Evolutionary conservation across 2,888 invertebrate species (phyloP), one percentile per base, ranked within the genome.

Genomic region (Rhingia rostrata): DNA sequence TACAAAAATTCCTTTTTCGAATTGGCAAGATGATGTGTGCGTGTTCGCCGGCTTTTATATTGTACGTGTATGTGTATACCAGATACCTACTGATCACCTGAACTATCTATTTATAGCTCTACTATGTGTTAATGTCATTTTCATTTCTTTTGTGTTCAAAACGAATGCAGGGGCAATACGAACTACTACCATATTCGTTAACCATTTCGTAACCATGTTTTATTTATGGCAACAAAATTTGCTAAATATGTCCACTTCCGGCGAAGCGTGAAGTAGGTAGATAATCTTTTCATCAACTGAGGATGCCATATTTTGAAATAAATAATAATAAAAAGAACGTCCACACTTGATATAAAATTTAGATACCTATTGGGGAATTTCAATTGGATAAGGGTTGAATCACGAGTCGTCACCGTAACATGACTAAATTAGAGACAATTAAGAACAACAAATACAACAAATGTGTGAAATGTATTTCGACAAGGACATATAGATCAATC

Each of bases 231-330:
- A 45, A 9, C 45, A 39, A 53, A 43, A 54, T 22, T 63, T 22
- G 53, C 53, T 53, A 45, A 61, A 63, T 72, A 61, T 61, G 72
- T 45, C 53, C 35, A 72, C 61, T 72, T 72, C 72, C 72, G 53
- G 61, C 33, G 53, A 72, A 43, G 51, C 45, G 45, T 30, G 53
- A 63, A 43, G 43, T 53, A 12, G 72, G 43, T 53, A 12, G 72
- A 63, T 63, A 45, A 61, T 63, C 41, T 61, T 49, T 53, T 72
- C 61, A 63, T 72, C 63, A 35, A 54, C 53, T 37, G 33, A 7
- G 22, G 30, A 30, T 54, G 14, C 61, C 61, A 61, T 14, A 2
- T 6, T 47, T n/a, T 45, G 12, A 43, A 5, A 4, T 12, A 43
- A 43, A 4, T 22, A 22, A 1, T 12, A 47, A 47, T 6, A 22